Evolutionary conservation across 2,113 vertebrate genomes (phyloP).

Genomic region (Circaetus cinerascens): DNA sequence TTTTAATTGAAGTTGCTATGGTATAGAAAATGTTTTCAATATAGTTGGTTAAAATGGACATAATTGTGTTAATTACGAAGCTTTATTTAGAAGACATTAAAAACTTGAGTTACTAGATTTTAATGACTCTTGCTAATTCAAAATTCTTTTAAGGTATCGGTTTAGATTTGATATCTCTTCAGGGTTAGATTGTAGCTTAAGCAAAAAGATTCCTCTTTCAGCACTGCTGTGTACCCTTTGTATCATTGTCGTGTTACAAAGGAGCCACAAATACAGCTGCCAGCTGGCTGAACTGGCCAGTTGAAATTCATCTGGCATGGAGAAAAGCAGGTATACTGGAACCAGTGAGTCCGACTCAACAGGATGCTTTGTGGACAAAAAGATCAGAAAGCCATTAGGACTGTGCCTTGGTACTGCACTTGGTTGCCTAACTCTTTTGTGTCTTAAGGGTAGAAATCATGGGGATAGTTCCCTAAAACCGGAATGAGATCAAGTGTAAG

Average conservation of each 20-base stretch:
- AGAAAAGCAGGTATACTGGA: background rate
- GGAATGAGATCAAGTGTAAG: background rate
- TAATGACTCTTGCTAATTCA: background rate
- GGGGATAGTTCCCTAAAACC: background rate
- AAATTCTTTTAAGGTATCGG: background rate
- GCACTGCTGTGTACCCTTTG: background rate
- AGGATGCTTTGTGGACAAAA: background rate
- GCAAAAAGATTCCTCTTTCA: background rate
- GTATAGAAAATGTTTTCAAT: background rate
- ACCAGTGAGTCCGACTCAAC: background rate
- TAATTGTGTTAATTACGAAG: background rate
- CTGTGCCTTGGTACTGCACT: background rate
- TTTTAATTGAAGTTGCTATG: background rate
- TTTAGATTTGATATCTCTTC: background rate
- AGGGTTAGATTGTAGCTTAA: background rate
- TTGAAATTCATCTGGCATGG: background rate
- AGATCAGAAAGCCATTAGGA: background rate
- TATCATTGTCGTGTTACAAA: rapidly evolving
- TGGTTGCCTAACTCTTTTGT: background rate
- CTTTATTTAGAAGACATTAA: background rate
- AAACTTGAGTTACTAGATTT: background rate
- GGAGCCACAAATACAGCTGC: background rate
- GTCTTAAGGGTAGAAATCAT: background rate
- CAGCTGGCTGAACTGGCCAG: background rate
- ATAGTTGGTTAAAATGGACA: background rate